Evolutionary conservation across 2,113 vertebrate species (phyloP).

Genomic region (Corythaeola cristata): DNA sequence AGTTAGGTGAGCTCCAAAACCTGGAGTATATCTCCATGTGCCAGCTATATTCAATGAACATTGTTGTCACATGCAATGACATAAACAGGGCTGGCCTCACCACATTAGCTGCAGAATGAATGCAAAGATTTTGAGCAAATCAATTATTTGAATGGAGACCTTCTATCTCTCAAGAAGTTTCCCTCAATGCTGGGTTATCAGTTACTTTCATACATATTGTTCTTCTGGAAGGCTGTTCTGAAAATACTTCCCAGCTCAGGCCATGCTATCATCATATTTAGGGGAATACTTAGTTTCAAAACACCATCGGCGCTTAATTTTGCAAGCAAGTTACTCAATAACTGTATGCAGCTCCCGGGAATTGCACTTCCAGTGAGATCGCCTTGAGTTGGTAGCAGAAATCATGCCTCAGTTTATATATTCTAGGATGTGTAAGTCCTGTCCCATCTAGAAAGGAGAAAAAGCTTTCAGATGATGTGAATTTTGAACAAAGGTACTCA

Average conservation of each 20-base stretch:
- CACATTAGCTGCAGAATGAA: not conserved
- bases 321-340: not conserved
- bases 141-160: not conserved
- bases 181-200: not conserved
- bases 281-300: not conserved
- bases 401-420: not conserved
- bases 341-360: not conserved
- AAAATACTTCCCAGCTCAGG: not conserved
- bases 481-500: not conserved
- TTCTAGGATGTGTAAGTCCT: not conserved
- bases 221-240: not conserved
- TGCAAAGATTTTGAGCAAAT: not conserved
- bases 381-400: not conserved
- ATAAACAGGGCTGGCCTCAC: not conserved
- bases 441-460: not conserved
- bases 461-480: not conserved
- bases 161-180: not conserved
- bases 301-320: not conserved
- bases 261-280: not conserved
- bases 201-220: not conserved
- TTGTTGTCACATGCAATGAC: not conserved
- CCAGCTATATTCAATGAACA: not conserved
- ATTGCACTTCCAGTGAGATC: not conserved
- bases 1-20: not conserved
- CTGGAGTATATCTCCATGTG: fast-evolving